Evolutionary conservation across 2,888 invertebrate species (phyloP).

Genomic region (Aproaerema taeniolella): DNA sequence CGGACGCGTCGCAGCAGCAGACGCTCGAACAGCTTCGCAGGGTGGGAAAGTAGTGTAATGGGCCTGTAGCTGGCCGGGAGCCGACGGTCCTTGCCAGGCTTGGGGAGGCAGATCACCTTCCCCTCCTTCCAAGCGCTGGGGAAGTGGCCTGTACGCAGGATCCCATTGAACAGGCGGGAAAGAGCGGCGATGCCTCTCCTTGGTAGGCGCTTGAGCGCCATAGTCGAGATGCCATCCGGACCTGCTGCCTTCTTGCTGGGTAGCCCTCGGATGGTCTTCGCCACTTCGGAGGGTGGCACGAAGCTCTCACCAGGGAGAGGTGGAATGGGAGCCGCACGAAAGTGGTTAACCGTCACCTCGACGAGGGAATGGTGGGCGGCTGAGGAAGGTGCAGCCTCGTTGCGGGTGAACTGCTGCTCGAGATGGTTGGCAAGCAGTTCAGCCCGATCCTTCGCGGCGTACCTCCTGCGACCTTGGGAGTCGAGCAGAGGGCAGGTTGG

Average conservation of each 20-base stretch:
- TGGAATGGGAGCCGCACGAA: background rate
- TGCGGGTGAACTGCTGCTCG: slow-evolving; percentile 10
- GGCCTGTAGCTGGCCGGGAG: too few species aligned
- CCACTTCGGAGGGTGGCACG: too few species aligned
- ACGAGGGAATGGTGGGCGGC: background rate
- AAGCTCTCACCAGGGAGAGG: background rate
- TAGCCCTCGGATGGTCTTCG: too few species aligned
- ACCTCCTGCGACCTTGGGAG: slow-evolving; percentile 8
- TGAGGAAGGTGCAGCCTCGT: background rate
- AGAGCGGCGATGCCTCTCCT: slow-evolving; percentile 5
- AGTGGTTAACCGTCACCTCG: background rate
- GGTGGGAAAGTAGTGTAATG: too few species aligned
- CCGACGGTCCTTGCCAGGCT: too few species aligned
- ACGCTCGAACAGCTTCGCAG: too few species aligned
- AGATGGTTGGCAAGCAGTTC: slow-evolving; percentile 16
- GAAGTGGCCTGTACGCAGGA: too few species aligned
- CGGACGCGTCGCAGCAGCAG: too few species aligned
- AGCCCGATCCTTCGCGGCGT: slow-evolving; percentile 11
- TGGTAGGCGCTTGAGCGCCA: slow-evolving; percentile 15
- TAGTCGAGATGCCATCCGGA: too few species aligned
- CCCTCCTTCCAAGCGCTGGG: slow-evolving; percentile 11
- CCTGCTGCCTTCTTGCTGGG: too few species aligned
- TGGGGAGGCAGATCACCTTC: too few species aligned
- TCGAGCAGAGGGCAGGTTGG: too few species aligned
- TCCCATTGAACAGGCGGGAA: slow-evolving; percentile 18